A percentile compares a stretch with the other conserved stretches of the same genome.
Conservation (phyloP, 2,888 invertebrate genomes). For the Epirrita christyi region DNA sequence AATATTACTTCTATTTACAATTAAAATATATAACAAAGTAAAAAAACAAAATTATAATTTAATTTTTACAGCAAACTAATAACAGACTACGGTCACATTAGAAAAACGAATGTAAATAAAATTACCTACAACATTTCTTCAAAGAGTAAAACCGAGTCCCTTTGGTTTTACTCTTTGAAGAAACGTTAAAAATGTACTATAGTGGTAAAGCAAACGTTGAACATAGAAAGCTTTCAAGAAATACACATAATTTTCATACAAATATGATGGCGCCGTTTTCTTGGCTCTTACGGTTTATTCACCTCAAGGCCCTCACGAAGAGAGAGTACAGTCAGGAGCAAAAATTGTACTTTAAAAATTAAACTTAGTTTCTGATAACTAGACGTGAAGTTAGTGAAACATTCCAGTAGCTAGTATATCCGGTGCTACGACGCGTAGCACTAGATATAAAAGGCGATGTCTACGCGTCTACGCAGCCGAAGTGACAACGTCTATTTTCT, state of each 20-base stretch:
- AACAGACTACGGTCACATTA: too few relatives aligned
- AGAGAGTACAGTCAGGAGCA: constrained; percentile 50
- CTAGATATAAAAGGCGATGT: too few relatives aligned
- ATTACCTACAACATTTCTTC: constrained; percentile 13
- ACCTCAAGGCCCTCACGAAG: constrained; percentile 48
- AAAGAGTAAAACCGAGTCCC: constrained; percentile 32
- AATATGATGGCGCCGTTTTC: constrained; percentile 54
- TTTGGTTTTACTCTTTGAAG: too few relatives aligned
- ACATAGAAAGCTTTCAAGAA: constrained; percentile 50
- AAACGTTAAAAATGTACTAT: constrained; percentile 34
- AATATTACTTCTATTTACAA: too few relatives aligned
- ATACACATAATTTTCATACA: constrained; percentile 54
- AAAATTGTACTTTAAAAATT: neutral
- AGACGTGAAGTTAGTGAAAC: neutral
- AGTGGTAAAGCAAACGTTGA: constrained; percentile 39
- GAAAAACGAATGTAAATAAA: constrained; percentile 15
- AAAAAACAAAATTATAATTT: too few relatives aligned
- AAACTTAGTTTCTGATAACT: neutral
- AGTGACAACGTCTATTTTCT: neutral
- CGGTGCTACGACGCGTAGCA: neutral
- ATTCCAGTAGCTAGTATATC: neutral
- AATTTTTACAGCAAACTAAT: constrained; percentile 4
- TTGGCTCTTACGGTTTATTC: constrained; percentile 50
- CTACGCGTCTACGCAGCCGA: neutral
- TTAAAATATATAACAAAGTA: too few relatives aligned